Percentiles rank a stretch among this genome's conserved stretches.
Evolutionary conservation across 2,888 invertebrate genomes (phyloP).

Genomic region (Hyles lineata): DNA sequence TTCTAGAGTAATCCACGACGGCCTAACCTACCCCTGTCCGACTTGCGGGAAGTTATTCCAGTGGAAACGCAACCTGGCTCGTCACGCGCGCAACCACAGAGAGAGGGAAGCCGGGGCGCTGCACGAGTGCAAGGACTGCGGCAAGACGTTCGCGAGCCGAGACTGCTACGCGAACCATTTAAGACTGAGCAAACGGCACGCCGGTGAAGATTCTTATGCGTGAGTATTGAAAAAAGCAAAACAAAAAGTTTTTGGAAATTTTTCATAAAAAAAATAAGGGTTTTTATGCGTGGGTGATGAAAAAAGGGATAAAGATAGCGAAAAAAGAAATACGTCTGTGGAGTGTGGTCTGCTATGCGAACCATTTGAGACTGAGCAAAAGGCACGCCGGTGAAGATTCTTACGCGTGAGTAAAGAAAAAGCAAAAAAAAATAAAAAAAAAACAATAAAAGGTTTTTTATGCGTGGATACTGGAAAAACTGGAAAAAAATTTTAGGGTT

Average conservation of each 20-base stretch:
- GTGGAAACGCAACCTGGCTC: conserved; percentile 76
- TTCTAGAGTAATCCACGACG: conserved; percentile 74
- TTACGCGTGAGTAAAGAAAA: conserved; percentile 68
- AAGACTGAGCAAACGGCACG: conserved; percentile 73
- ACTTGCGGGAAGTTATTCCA: conserved; percentile 77
- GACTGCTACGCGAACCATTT: conserved; percentile 79
- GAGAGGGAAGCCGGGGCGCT: conserved; percentile 64
- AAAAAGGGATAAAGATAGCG: too few species aligned
- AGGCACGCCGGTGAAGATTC: conserved; percentile 66
- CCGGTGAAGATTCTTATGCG: conserved; percentile 64
- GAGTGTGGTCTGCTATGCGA: too few species aligned
- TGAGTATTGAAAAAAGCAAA: conserved; percentile 49
- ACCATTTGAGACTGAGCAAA: conserved; percentile 60
- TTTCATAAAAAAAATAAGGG: too few species aligned
- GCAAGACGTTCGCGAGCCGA: conserved; percentile 69
- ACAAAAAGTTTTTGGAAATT: background rate
- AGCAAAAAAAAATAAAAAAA: too few species aligned
- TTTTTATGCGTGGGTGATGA: too few species aligned
- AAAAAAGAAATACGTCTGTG: too few species aligned
- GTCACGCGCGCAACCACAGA: conserved; percentile 71
- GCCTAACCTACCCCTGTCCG: conserved; percentile 71
- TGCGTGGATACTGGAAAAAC: too few species aligned
- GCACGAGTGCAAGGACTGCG: conserved; percentile 69
- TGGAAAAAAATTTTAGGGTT: too few species aligned
- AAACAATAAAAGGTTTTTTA: too few species aligned